These are phyloP conservation scores for Orientallactaga bullata DNA, from an alignment of 2,113 vertebrate genomes.

Conservation along the genomic window DNA sequence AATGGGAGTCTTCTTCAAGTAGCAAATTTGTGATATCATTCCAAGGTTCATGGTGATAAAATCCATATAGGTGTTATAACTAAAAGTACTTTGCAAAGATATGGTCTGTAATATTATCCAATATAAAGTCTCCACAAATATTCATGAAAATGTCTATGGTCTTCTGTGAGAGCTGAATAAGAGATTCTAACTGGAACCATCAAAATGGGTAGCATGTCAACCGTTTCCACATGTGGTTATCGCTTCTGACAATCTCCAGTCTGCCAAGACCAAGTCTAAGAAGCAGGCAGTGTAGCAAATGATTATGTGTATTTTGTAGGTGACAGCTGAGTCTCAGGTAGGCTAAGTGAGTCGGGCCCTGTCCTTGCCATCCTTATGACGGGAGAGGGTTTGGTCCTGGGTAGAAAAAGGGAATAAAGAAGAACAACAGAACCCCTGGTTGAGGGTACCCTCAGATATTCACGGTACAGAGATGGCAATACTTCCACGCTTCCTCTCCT, in stretches of 20 bases:
- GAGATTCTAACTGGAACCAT: slow-evolving; percentile 4
- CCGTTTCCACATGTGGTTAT: not conserved
- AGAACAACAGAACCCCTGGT: not conserved
- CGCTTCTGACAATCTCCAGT: not conserved
- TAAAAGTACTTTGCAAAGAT: not conserved
- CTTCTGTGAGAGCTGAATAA: not conserved
- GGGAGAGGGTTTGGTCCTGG: not conserved
- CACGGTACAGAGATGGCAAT: not conserved
- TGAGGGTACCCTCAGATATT: not conserved
- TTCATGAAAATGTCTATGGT: not conserved
- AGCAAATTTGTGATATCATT: not conserved
- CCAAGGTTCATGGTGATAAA: not conserved
- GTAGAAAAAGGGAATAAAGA: not conserved
- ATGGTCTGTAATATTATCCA: not conserved
- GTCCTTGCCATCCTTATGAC: not conserved
- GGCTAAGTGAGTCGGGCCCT: not conserved
- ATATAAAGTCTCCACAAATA: not conserved
- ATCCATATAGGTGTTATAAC: not conserved
- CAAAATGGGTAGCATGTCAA: not conserved
- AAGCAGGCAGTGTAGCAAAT: not conserved
- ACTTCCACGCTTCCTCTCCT: not conserved
- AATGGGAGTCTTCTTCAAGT: too few relatives aligned
- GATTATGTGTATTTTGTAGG: not conserved
- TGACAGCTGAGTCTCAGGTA: not conserved
- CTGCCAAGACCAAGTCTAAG: not conserved